These are phyloP conservation scores for Oreocharis arfaki DNA, from an alignment of 2,113 vertebrate species.

Conservation along the genomic window DNA sequence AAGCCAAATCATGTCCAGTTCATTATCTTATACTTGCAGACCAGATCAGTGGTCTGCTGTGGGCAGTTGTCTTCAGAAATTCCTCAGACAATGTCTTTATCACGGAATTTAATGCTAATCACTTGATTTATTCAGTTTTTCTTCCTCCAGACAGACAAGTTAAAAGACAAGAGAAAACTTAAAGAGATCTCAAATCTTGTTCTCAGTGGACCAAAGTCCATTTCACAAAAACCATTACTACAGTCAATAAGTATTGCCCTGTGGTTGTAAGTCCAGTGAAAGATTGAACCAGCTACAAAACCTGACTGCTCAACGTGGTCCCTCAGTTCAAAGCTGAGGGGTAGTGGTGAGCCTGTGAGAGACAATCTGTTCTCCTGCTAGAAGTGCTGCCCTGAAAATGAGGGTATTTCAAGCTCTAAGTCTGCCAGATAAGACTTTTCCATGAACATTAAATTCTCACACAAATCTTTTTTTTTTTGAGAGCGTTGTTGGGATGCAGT, in stretches of 20 bases:
- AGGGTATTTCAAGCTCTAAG: neutral
- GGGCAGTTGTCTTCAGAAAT: neutral
- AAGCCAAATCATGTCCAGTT: neutral
- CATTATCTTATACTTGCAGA: neutral
- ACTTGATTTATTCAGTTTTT: neutral
- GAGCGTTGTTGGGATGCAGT: neutral
- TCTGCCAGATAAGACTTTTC: neutral
- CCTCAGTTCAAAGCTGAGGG: neutral
- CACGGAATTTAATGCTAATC: neutral
- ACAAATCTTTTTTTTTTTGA: neutral
- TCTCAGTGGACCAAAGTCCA: neutral
- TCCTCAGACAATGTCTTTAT: neutral
- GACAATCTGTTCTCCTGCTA: neutral
- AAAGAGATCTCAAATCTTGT: neutral
- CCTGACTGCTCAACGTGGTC: neutral
- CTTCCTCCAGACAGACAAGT: rapidly evolving
- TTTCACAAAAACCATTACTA: neutral
- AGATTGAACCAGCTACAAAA: neutral
- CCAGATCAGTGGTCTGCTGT: neutral
- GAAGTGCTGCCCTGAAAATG: neutral
- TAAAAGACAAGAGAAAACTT: too few species aligned
- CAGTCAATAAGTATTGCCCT: neutral
- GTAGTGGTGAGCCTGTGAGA: neutral
- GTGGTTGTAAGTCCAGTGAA: neutral
- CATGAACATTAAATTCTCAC: neutral